Evolutionary conservation across 2,888 invertebrate species (phyloP), one percentile per base, ranked within the genome.

Genomic region (Harpalus rufipes): DNA sequence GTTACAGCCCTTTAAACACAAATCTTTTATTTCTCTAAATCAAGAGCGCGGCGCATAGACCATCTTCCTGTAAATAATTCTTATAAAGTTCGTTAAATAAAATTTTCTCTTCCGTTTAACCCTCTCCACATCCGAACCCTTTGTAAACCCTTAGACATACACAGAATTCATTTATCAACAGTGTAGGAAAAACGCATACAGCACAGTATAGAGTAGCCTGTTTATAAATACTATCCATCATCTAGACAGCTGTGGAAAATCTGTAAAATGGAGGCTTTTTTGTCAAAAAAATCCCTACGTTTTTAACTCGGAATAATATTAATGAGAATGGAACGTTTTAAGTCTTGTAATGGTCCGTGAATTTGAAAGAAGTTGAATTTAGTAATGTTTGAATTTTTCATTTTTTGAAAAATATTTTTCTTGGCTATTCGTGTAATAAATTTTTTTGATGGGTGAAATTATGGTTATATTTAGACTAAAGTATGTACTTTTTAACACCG

Each of bases 191-290:
- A 10, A 18, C 21, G 21, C 63, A 21, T 25, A 12, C 18, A 18
- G 8, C 7, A 63, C 25, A 63, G 63, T 10, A 21, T 1, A 63
- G 18, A 63, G 63, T 21, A 21, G 16, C 7, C 44, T 74, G 72
- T 74, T 74, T 74, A 74, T 74, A 74, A 74, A 74, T 41, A 72
- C 32, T 56, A 82, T 82, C 82, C 68, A 82, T 82, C 82, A 12
- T 8, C n/a, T 32, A 16, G 82, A 82, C 82, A 82, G 58, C 82
- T 82, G 82, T 72, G 72, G 82, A 82, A 82, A 82, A 82, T 82
- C 56, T 82, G 68, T 68, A 72, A 82, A 82, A 82, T 82, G 68
- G 6, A 10, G 14, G 12, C 41, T 41, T 74, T 74, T 74, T 74
- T 74, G 72, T 74, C 18, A 44, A 74, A 74, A 74, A 74, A 74